Base-by-base conservation (phyloP, 2,797 vertebrate genomes). In the Hirundo rustica region DNA sequence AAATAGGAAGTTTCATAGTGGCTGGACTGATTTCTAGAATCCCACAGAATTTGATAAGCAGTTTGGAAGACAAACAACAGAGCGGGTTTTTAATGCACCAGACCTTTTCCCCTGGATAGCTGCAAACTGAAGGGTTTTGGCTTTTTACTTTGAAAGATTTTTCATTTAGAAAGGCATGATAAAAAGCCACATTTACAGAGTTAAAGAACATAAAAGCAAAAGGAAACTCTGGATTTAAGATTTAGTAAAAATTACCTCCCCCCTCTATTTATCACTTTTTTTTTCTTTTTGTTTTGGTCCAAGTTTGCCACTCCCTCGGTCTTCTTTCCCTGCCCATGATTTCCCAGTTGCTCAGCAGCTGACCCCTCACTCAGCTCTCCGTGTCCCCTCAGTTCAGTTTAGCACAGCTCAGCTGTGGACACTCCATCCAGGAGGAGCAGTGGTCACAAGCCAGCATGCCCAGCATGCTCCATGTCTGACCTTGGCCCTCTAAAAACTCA, bases 101-200 rank as follows among this genome's bases (percentile, higher is more conserved):
- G 61, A 44, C 6, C 13, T 62, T 94, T 94, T 84, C 27, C 57
- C 19, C 79, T 61, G 29, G 26, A 68, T 80, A 90, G 16, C 38
- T 88, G 70, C 38, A 90, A 85, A 84, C 5, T 9, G 18, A 74
- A 88, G 26, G 17, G 0, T 68, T 88, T 57, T 75, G 70, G 45
- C 51, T 92, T 89, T 95, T 93, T 23, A 21, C 53, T 73, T 85
- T 85, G 67, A 92, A 95, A 62, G 5, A 75, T 90, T 78, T 88
- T 95, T 91, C 80, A 79, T 89, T 91, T 87, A 51, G n/a, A 78
- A 86, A 48, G 18, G 29, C 27, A 75, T 29, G 66, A 73, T 86
- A 81, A 94, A 93, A 88, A 62, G 13, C 5, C 32, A 2, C 57
- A 77, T 74, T 92, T 92, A 19, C n/a, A 51, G 80, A 65, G 27